These are phyloP conservation scores for Amphibalanus amphitrite DNA, from an alignment of 1,140 invertebrate genomes.

Conservation along the genomic window DNA sequence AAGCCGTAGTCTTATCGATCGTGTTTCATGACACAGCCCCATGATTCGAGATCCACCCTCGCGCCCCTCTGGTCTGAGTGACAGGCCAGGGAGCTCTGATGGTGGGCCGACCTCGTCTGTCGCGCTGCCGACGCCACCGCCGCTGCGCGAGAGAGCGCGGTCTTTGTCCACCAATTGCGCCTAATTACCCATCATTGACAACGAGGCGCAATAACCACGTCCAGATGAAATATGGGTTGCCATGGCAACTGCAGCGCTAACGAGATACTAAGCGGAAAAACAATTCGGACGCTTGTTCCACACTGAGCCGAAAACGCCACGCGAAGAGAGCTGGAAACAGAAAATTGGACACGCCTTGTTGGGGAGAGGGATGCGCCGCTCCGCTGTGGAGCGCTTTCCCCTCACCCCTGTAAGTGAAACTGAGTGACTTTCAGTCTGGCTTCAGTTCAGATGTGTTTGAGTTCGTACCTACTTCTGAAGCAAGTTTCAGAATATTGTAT, in stretches of 20 bases:
- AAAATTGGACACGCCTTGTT: background rate
- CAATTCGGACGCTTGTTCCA: background rate
- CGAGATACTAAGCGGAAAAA: conserved; percentile 1
- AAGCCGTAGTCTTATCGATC: too few species aligned
- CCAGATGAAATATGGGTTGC: background rate
- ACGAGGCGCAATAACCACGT: background rate
- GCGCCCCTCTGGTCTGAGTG: background rate
- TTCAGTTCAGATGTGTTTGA: too few species aligned
- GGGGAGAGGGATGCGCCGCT: background rate
- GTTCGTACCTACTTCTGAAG: too few species aligned
- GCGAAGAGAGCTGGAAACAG: background rate
- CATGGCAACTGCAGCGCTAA: background rate
- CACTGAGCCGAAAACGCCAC: background rate
- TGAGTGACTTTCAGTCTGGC: too few species aligned
- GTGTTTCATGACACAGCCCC: too few species aligned
- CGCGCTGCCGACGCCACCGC: too few species aligned
- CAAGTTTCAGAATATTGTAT: too few species aligned
- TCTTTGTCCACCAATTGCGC: background rate
- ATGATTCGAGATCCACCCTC: too few species aligned
- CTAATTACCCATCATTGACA: conserved; percentile 1
- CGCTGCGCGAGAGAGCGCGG: background rate
- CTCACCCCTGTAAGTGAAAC: too few species aligned
- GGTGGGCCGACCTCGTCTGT: background rate
- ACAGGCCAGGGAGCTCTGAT: background rate
- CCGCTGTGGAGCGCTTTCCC: too few species aligned